phyloP scores from a whole-genome alignment of 2,113 vertebrate species.

The Aspidoscelis tigris region DNA sequence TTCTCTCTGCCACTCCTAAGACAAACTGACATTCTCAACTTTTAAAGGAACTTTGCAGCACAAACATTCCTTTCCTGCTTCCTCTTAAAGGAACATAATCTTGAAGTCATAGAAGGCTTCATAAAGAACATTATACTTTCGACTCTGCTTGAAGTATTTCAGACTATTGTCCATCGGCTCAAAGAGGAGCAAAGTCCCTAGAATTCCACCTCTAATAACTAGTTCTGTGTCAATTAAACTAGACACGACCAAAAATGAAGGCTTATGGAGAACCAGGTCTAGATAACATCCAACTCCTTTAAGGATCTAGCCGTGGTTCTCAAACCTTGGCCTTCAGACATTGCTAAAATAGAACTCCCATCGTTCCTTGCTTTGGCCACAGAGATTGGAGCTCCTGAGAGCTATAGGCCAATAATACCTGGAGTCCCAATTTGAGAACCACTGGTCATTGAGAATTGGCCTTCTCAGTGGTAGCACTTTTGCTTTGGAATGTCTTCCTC shows the following conservation, averaged over 20 bases:
- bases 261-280: background rate
- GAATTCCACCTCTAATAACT: no score
- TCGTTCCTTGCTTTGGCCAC: no score
- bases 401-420: no score
- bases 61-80: background rate
- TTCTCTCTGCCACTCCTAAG: background rate
- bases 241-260: background rate
- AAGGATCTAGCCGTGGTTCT: background rate
- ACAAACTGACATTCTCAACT: background rate
- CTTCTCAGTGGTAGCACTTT: no score
- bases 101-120: background rate
- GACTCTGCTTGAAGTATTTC: background rate
- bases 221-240: background rate
- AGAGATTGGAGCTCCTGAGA: no score
- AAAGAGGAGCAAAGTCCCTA: no score
- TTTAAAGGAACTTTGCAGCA: slow-evolving; percentile 20
- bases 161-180: background rate
- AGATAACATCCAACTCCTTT: background rate
- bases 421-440: no score
- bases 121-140: background rate
- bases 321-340: no score
- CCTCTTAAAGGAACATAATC: slow-evolving; percentile 5
- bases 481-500: no score
- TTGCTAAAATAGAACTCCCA: no score
- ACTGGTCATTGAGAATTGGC: no score